Conservation (phyloP, 2,113 vertebrate species). For the Circaetus cinerascens region DNA sequence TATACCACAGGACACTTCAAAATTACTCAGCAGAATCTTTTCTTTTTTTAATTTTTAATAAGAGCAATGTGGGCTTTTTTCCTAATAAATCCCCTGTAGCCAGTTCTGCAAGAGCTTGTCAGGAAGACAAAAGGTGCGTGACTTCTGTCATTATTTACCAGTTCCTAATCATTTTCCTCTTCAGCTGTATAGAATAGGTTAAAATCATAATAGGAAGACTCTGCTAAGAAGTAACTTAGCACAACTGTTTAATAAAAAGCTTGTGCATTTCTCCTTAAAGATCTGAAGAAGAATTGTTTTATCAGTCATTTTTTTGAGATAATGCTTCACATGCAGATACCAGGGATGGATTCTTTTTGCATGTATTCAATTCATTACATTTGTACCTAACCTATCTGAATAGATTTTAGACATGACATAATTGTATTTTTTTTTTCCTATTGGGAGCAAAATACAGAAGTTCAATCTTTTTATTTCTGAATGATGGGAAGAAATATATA, state of each 20-base stretch:
- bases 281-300: not conserved
- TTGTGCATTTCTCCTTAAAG: not conserved
- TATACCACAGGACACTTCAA: not conserved
- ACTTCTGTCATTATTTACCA: not conserved
- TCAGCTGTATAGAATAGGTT: not conserved
- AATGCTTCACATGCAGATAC: not conserved
- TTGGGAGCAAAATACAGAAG: not conserved
- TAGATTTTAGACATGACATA: not conserved
- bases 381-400: not conserved
- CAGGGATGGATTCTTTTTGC: not conserved
- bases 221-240: not conserved
- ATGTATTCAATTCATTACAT: not conserved
- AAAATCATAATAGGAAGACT: not conserved
- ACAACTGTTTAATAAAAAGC: not conserved
- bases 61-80: not conserved
- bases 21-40: not conserved
- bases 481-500: not conserved
- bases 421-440: not conserved
- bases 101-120: not conserved
- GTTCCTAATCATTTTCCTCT: not conserved
- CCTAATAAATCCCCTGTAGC: not conserved
- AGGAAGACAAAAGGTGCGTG: not conserved
- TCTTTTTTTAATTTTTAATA: not conserved
- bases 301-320: not conserved
- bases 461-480: not conserved